Base-by-base conservation (phyloP, 2,113 vertebrate genomes). In the Scalopus aquaticus region DNA sequence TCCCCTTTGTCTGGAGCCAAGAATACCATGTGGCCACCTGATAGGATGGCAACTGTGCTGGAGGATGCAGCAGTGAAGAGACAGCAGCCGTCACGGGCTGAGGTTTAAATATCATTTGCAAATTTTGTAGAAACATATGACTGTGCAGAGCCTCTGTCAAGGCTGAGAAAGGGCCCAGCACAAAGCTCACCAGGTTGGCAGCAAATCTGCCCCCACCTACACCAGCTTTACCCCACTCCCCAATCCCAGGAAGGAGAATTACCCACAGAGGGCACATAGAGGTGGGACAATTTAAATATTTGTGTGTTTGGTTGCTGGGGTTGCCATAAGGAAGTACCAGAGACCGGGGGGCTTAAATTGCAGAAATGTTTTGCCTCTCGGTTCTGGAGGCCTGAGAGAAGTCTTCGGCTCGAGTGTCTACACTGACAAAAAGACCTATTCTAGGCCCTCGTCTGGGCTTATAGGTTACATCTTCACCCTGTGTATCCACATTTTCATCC, bases 71-170 rank as follows among this genome's bases (percentile, higher is more conserved):
- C 35, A 8, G 4, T 2, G 46, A 65, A 35, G 19, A 39, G 12
- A 30, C 37, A 64, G 51, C 13, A 8, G 17, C n/a, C 3, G 0
- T 49, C 24, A 39, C 8, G 24, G 35, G 51, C 0, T 17, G 8
- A 9, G 32, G 2, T 60, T 70, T 37, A 62, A 30, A 76, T 35
- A 42, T 37, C 20, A 32, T 16, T 35, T 37, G 39, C 54, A 42
- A 20, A 15, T 19, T 74, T 54, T 79, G 60, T 30, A 85, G 65
- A 88, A 81, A 80, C 12, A 0, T 37, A 16, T 0, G 6, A 60
- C 58, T 32, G 6, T 0, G 0, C 1, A 19, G 6, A 12, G 9
- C 13, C 6, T 24, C 44, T 2, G 2, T 37, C 3, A 16, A 17
- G 12, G 26, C 35, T 90, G 32, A 1, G 3, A 30, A 73, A 51